Base-by-base conservation (phyloP, 2,888 invertebrate genomes). In the Bombylius discolor region DNA sequence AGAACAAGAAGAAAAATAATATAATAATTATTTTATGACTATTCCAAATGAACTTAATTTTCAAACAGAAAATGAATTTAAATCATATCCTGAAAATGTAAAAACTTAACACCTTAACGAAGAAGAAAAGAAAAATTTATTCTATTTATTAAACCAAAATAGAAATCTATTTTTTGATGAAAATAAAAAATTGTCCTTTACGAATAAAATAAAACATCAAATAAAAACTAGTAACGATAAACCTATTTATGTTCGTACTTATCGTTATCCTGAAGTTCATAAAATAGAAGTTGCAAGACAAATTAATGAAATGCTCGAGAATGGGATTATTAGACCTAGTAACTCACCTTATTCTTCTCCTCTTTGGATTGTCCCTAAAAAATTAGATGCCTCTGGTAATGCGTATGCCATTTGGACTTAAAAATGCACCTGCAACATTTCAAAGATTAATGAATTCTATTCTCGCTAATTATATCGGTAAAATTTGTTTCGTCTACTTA, bases 401-500 rank as follows among this genome's bases (percentile, higher is more conserved):
- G 2, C 46, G 59, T 23, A 57, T 57, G 59, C 59, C 58, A 23
- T 57, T 59, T 11, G 59, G 57, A 3, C 9, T 59, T 1, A 57
- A 59, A 48, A 59, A 45, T 45, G 52, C 49, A 5, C 56, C 56
- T 32, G 47, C 46, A 5, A 52, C 56, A 0, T 56, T 52, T 36
- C 56, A 56, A 39, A 31, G 34, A n/a, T 34, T 55, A 31, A 50
- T 55, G 49, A 55, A 55, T 14, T 64, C 14, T 62, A 60, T 52
- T 57, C 52, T 12, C 61, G 57, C n/a, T 59, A 60, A 7, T 36
- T 67, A 12, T 59, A 66, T 56, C 32, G 47, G 47, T 12, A 62
- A 59, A 32, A 58, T 56, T 14, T 65, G 65, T 47, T 61, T 68
- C 3, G 66, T 69, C 1, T 67, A 65, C 58, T 59, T 67, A 34